A percentile compares a stretch with the other conserved stretches of the same genome.
phyloP scores from a whole-genome alignment of 1,140 invertebrate species.

The Amyelois transitella region DNA sequence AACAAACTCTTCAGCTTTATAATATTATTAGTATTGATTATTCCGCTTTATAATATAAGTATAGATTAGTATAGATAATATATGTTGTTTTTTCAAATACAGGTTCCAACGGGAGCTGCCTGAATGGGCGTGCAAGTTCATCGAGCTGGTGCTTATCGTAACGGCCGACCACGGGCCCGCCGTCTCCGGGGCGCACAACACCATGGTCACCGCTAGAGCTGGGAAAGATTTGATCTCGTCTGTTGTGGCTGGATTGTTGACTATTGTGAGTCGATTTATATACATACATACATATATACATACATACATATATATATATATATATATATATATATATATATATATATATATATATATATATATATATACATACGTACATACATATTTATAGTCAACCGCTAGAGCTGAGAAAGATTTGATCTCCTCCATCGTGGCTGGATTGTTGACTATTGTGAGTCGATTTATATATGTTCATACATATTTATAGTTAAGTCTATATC shows the following conservation, averaged over 20 bases:
- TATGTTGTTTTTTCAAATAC: background rate
- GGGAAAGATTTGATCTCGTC: slow-evolving; percentile 99
- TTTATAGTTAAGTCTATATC: no score
- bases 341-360: no score
- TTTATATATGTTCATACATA: background rate
- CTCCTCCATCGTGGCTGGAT: slow-evolving; percentile 96
- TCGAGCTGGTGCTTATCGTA: slow-evolving; percentile 99
- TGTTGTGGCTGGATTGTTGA: slow-evolving; percentile 96
- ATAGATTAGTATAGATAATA: background rate
- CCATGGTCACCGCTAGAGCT: slow-evolving; percentile 98
- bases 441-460: slow-evolving; percentile 96
- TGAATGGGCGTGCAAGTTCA: slow-evolving; percentile 95
- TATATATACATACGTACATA: no score
- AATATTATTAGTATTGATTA: no score
- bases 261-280: slow-evolving; percentile 87
- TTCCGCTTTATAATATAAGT: no score
- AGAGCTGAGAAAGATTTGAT: slow-evolving; percentile 99
- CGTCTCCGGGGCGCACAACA: slow-evolving; percentile 99
- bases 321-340: background rate
- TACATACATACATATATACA: background rate
- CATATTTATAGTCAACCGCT: no score
- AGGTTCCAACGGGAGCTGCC: slow-evolving; percentile 96
- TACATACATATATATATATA: background rate
- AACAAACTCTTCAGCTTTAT: no score
- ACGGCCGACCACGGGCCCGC: slow-evolving; percentile 99